phyloP scores from a whole-genome alignment of 2,113 vertebrate genomes.

The Theropithecus gelada region DNA sequence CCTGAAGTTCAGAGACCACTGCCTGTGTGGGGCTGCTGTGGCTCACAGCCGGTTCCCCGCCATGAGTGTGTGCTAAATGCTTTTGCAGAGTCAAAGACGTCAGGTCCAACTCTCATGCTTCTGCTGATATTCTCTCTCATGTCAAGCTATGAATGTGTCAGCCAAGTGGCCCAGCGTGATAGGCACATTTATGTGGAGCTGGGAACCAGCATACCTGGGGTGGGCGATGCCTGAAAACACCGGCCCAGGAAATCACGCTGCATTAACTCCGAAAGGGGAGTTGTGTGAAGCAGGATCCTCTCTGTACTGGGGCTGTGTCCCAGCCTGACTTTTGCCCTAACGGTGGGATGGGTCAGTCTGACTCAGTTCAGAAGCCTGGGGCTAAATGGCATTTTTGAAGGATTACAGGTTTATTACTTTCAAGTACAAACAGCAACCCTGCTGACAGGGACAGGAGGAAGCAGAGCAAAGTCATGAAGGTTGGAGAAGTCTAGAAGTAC shows the following conservation, averaged over 20 bases:
- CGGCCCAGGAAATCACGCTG: neutral
- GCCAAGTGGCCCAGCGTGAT: neutral
- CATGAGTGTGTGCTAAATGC: neutral
- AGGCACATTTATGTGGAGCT: neutral
- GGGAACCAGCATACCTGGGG: neutral
- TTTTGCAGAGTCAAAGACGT: neutral
- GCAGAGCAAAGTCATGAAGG: conserved; percentile 22
- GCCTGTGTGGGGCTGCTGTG: neutral
- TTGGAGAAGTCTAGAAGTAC: conserved; percentile 43
- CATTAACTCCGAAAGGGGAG: neutral
- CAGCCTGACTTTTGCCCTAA: neutral
- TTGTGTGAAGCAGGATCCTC: neutral
- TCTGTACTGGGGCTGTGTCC: neutral
- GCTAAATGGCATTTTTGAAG: conserved; percentile 29
- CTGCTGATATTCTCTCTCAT: neutral
- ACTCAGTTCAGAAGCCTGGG: conserved; percentile 38
- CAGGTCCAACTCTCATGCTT: neutral
- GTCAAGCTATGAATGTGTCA: neutral
- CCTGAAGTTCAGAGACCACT: conserved; percentile 57
- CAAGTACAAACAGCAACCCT: conserved; percentile 68
- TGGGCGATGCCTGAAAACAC: neutral
- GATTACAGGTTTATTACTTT: conserved; percentile 69
- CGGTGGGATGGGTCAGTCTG: neutral
- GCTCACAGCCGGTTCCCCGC: neutral
- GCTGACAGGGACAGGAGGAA: conserved; percentile 33